A percentile compares a stretch with the other conserved stretches of the same genome.
These are phyloP conservation scores for Colletes latitarsis DNA, from an alignment of 1,140 invertebrate species.

Conservation along the genomic window DNA sequence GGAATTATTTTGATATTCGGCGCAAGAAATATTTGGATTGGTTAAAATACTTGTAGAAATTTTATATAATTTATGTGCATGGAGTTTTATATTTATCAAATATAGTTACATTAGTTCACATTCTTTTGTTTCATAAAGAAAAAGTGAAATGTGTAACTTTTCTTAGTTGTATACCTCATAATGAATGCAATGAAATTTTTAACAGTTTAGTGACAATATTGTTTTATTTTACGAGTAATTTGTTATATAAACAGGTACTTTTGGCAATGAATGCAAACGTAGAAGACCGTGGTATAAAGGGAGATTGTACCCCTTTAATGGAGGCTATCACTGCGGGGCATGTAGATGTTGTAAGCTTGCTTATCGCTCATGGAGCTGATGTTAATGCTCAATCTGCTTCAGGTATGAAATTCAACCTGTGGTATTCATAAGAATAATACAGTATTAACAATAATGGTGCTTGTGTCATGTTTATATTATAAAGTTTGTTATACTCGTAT, in stretches of 20 bases:
- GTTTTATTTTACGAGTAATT: constrained; percentile 3
- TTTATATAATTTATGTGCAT: not conserved
- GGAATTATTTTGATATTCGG: not conserved
- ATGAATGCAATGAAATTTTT: not conserved
- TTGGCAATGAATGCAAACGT: constrained; percentile 98
- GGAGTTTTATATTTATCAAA: not conserved
- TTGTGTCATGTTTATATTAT: not conserved
- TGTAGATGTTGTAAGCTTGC: constrained; percentile 95
- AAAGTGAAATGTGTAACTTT: constrained; percentile 6
- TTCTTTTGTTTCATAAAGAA: not conserved
- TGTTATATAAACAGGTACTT: constrained; percentile 86
- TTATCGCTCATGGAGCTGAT: constrained; percentile 95
- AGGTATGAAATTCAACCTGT: constrained; percentile 81
- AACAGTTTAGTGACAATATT: not conserved
- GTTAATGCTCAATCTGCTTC: constrained; percentile 98
- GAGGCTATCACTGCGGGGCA: constrained; percentile 97
- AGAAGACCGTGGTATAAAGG: constrained; percentile 96
- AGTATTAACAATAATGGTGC: not conserved
- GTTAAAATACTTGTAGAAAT: not conserved
- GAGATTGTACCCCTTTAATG: constrained; percentile 98
- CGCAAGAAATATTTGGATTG: not conserved
- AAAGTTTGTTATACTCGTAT: not conserved
- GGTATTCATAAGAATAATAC: not conserved
- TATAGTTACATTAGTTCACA: not conserved
- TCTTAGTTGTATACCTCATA: not conserved